phyloP scores from a whole-genome alignment of 1,140 invertebrate genomes.

The Rhopalosiphum maidis region DNA sequence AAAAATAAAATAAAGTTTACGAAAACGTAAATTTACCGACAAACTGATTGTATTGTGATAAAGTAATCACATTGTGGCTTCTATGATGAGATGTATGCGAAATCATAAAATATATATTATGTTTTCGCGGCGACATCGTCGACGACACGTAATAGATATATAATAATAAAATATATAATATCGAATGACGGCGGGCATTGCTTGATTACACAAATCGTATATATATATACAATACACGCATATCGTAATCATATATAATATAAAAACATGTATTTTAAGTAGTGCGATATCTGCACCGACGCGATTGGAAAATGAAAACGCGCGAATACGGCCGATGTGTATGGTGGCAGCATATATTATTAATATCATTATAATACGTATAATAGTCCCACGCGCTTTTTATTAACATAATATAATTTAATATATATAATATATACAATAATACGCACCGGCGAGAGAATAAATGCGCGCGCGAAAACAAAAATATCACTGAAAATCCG shows the following conservation, averaged over 20 bases:
- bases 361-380: neutral
- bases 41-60: neutral
- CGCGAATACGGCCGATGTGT: no score
- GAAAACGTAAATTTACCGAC: neutral
- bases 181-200: no score
- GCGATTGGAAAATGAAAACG: neutral
- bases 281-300: neutral
- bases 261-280: neutral
- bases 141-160: neutral
- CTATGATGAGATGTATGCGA: neutral
- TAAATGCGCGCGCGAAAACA: neutral
- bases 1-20: neutral
- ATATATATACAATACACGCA: neutral
- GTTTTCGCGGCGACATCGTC: neutral
- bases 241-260: neutral
- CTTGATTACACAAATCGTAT: no score
- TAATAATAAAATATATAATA: neutral
- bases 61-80: neutral
- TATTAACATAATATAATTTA: neutral
- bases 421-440: neutral
- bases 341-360: neutral
- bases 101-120: conserved; percentile 14
- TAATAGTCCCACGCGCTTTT: neutral
- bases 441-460: neutral
- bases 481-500: conserved; percentile 2